Evolutionary conservation across 2,113 vertebrate genomes (phyloP).

Genomic region (Pelodiscus sinensis): DNA sequence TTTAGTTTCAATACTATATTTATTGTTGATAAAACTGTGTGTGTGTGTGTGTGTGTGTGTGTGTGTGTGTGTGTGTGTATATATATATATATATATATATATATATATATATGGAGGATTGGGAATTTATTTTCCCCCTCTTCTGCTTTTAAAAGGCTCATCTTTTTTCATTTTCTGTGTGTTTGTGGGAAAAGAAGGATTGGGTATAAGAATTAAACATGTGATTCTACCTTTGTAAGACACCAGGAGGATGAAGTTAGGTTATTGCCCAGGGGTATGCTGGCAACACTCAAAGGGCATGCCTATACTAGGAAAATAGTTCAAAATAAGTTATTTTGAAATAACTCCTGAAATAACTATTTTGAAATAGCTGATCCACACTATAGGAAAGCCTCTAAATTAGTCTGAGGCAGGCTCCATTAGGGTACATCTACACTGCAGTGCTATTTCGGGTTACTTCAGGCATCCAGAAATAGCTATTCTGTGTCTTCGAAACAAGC

Average conservation of each 20-base stretch:
- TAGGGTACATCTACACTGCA: too few relatives aligned
- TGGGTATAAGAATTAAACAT: slow-evolving; percentile 17
- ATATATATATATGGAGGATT: background rate
- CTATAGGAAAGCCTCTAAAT: too few relatives aligned
- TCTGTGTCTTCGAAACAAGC: too few relatives aligned
- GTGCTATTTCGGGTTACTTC: too few relatives aligned
- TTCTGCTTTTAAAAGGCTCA: background rate
- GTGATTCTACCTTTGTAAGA: slow-evolving; percentile 33
- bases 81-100: too few relatives aligned
- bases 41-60: background rate
- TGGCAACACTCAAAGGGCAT: slow-evolving; percentile 12
- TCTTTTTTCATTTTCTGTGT: background rate
- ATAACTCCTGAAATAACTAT: too few relatives aligned
- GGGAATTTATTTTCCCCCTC: background rate
- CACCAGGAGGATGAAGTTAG: slow-evolving; percentile 12
- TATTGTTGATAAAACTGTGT: background rate
- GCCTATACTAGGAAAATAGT: too few relatives aligned
- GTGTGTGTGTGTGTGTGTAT: background rate
- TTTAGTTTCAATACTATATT: background rate
- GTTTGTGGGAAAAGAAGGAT: background rate
- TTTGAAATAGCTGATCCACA: too few relatives aligned
- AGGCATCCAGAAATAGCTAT: too few relatives aligned
- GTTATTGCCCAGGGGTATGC: slow-evolving; percentile 34
- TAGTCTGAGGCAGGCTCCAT: too few relatives aligned
- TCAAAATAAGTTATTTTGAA: too few relatives aligned